Percentiles rank a stretch among this genome's conserved stretches.
Conservation (phyloP, 2,888 invertebrate genomes). For the Trissonchulus sp. region DNA sequence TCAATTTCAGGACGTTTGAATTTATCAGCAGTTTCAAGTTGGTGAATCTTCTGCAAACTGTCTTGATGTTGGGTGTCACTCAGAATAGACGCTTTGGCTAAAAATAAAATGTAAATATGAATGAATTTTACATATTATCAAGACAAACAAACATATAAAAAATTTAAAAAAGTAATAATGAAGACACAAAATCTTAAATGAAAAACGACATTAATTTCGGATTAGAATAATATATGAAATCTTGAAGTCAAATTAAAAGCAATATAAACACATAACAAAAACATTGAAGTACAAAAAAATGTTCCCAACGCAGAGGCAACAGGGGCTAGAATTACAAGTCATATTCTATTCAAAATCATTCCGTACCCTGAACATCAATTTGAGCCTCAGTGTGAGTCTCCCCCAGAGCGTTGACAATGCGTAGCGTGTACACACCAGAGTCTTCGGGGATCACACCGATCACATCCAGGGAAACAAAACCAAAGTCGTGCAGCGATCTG, state of each 20-base stretch:
- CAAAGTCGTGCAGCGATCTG: conserved; percentile 65
- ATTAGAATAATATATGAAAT: too few species aligned
- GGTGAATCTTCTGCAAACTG: conserved; percentile 52
- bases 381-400: conserved; percentile 43
- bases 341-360: too few species aligned
- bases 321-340: too few species aligned
- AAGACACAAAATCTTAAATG: too few species aligned
- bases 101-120: conserved; percentile 24
- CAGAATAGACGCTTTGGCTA: conserved; percentile 43
- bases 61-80: conserved; percentile 48
- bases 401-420: conserved; percentile 42
- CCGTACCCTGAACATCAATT: conserved; percentile 41
- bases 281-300: too few species aligned
- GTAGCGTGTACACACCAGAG: conserved; percentile 82
- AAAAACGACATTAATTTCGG: too few species aligned
- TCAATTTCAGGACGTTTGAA: conserved; percentile 44
- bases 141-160: too few species aligned
- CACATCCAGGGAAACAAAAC: conserved; percentile 82
- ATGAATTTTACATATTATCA: background rate
- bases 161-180: too few species aligned
- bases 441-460: conserved; percentile 78
- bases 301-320: too few species aligned
- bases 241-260: too few species aligned
- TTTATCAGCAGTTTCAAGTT: conserved; percentile 58
- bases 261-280: too few species aligned